phyloP scores from a whole-genome alignment of 2,797 vertebrate genomes.

The Sebastes steindachneri region DNA sequence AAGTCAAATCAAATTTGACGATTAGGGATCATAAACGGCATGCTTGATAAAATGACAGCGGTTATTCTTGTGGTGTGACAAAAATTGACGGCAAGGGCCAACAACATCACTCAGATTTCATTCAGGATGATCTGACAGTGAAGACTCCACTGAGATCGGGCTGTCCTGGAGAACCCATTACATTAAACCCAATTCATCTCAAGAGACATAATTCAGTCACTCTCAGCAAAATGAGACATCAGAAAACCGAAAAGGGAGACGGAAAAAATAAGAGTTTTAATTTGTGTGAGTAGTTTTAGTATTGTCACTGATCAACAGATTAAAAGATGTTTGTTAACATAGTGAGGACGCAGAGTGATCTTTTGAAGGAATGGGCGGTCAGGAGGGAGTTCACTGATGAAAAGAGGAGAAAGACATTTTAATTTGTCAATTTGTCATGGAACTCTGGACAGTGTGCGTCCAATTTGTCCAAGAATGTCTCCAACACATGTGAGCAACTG shows the following conservation, averaged over 20 bases:
- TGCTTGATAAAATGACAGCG: slow-evolving; percentile 8
- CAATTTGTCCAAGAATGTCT: slow-evolving; percentile 12
- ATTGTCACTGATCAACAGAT: not conserved
- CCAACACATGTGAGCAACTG: not conserved
- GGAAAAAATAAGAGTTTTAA: not conserved
- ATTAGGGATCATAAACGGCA: not conserved
- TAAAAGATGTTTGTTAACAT: not conserved
- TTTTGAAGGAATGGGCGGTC: not conserved
- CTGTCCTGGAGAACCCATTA: not conserved
- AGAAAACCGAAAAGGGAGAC: not conserved
- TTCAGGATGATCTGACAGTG: slow-evolving; percentile 9
- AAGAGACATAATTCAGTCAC: not conserved
- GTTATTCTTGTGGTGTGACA: not conserved
- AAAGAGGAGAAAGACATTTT: not conserved
- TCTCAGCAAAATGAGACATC: not conserved
- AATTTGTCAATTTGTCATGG: not conserved
- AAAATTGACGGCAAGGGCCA: not conserved
- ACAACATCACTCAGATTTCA: not conserved
- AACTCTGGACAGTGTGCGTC: not conserved
- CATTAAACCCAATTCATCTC: slow-evolving; percentile 2
- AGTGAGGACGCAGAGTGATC: not conserved
- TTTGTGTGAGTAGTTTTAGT: not conserved
- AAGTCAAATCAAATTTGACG: not conserved
- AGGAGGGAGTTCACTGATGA: not conserved
- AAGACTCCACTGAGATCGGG: not conserved